These are phyloP conservation scores for Rugalucina vietnamica DNA, from an alignment of 2,888 invertebrate species.

Conservation along the genomic window DNA sequence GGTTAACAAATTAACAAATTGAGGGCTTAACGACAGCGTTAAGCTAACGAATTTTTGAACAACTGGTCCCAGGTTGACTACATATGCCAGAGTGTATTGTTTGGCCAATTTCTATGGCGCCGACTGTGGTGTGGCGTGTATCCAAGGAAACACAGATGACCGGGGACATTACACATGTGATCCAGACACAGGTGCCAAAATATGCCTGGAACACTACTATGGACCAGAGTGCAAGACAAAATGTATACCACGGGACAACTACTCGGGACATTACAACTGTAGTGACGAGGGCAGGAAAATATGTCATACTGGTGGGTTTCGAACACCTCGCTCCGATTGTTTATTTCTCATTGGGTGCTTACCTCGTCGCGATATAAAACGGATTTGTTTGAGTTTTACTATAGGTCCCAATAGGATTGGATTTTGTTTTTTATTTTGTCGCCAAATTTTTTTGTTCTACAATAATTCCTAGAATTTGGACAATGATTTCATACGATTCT, in stretches of 20 bases:
- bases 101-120: constrained; percentile 41
- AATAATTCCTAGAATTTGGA: no score
- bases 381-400: no score
- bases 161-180: constrained; percentile 56
- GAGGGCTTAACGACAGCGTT: no score
- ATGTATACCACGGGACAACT: constrained; percentile 35
- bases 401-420: no score
- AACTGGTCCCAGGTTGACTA: constrained; percentile 39
- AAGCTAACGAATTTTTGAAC: no score
- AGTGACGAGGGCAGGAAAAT: constrained; percentile 37
- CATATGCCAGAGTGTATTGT: constrained; percentile 56
- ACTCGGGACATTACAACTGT: constrained; percentile 43
- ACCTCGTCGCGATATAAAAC: no score
- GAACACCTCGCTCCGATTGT: no score
- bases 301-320: constrained; percentile 50
- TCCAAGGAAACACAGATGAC: constrained; percentile 23
- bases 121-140: constrained; percentile 45
- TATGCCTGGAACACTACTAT: constrained; percentile 41
- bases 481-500: no score
- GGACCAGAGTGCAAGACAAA: constrained; percentile 41
- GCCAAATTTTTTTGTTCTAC: no score
- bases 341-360: no score
- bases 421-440: no score
- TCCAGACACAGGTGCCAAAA: constrained; percentile 34
- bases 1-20: no score